A percentile compares a stretch with the other conserved stretches of the same genome.
phyloP scores from a whole-genome alignment of 2,888 invertebrate genomes.

The Drosophila prolongata region DNA sequence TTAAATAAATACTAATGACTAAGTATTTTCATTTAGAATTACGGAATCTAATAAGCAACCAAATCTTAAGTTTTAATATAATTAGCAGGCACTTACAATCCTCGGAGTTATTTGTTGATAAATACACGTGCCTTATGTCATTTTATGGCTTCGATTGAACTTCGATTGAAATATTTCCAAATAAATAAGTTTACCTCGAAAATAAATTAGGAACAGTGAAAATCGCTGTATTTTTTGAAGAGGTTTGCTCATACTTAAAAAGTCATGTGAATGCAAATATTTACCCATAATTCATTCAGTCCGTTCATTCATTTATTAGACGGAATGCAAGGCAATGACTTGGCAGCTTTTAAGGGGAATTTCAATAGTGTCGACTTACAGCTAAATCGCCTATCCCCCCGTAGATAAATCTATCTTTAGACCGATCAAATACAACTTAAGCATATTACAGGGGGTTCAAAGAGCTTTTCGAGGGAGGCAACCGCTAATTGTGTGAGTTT shows the following conservation, averaged over 20 bases:
- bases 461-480: constrained; percentile 2
- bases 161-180: background rate
- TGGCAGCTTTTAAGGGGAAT: constrained; percentile 11
- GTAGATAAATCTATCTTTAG: constrained; percentile 11
- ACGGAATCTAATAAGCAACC: no score
- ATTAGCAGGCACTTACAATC: no score
- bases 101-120: background rate
- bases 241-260: background rate
- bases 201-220: constrained; percentile 7
- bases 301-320: constrained; percentile 11
- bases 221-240: constrained; percentile 8
- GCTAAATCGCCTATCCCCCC: background rate
- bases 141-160: background rate
- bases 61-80: no score
- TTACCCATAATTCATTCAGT: constrained; percentile 22
- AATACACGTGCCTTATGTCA: background rate
- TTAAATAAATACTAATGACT: no score
- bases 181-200: background rate
- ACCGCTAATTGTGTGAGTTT: constrained; percentile 14
- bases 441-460: constrained; percentile 20
- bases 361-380: background rate
- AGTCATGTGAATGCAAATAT: constrained; percentile 12
- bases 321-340: constrained; percentile 12
- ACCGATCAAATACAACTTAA: constrained; percentile 9
- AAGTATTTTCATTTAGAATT: no score